Base-by-base conservation (phyloP, 2,888 invertebrate genomes). In the Muscina levida region DNA sequence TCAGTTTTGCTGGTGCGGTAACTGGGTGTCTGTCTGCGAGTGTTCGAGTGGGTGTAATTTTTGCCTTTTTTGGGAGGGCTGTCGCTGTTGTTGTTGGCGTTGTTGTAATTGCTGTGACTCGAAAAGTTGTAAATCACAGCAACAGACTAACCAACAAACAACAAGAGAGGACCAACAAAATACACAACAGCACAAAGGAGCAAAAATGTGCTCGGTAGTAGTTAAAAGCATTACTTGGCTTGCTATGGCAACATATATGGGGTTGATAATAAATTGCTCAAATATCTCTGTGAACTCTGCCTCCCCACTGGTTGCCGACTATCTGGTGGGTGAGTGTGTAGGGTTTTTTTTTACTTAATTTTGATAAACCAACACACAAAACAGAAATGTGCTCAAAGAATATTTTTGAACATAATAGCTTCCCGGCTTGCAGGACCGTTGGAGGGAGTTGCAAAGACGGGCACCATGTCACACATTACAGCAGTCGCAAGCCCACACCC, bases 71-170 rank as follows among this genome's bases (percentile, higher is more conserved):
- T 56, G 65, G 31, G 42, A 39, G 65, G 65, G 51, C 70, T 65
- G 68, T 57, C 79, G 79, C 71, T 79, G 59, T 74, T 83, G 82
- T 70, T 65, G 68, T 57, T 79, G 79, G 66, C 77, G 59, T 74
- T 83, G 82, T 80, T 82, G 83, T 82, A 80, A 83, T 83, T 78
- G 82, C 82, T 82, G 72, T 81, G 75, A 77, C 81, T 77, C 68
- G 68, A 17, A 71, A 74, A 79, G 82, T 77, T 82, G 84, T 82
- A 83, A 85, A 85, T 84, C 85, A 84, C 83, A 82, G 83, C 73
- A 77, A 70, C 80, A 80, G 82, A 82, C 75, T 72, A 71, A 46
- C 44, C 62, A 37, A 74, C 71, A 66, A 72, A 31, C 3, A 39
- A 2, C 51, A 31, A n/a, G n/a, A n/a, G n/a, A 19, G 46, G 70